These are phyloP conservation scores for Antedon mediterranea DNA, from an alignment of 53 echinoderm and acorn worm genomes.

Conservation along the genomic window DNA sequence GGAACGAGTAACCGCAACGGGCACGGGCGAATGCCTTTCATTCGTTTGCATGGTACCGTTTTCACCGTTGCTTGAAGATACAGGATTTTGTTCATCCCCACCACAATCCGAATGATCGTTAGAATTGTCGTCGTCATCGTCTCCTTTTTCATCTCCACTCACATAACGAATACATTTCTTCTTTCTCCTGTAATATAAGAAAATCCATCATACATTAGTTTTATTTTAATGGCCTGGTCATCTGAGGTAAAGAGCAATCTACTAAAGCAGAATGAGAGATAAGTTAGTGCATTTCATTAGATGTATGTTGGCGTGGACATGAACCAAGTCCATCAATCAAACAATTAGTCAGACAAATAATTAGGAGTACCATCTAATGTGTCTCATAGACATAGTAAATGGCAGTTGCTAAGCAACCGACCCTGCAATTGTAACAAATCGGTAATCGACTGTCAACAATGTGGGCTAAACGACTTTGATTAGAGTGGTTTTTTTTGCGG, in stretches of 20 bases:
- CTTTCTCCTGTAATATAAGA: slow-evolving; percentile 67
- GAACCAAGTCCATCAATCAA: neutral
- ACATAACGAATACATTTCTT: slow-evolving; percentile 97
- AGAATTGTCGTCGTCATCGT: slow-evolving; percentile 45
- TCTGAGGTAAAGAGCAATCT: neutral
- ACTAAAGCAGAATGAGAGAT: neutral
- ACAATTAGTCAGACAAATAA: neutral
- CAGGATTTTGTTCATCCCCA: slow-evolving; percentile 25
- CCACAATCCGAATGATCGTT: slow-evolving; percentile 53
- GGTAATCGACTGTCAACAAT: neutral
- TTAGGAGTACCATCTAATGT: neutral
- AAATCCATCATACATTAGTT: neutral
- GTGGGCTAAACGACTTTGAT: neutral
- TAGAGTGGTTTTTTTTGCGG: neutral
- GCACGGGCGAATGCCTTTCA: neutral
- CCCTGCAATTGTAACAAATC: neutral
- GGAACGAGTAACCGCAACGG: neutral
- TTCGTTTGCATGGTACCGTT: neutral
- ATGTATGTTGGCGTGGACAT: neutral
- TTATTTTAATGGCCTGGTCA: neutral
- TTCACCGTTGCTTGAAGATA: slow-evolving; percentile 12
- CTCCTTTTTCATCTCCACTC: slow-evolving; percentile 58
- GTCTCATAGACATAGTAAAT: neutral
- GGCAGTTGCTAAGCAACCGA: neutral
- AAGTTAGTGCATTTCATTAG: neutral